A percentile compares a stretch with the other conserved stretches of the same genome.
Evolutionary conservation across 1,140 invertebrate species (phyloP).

Genomic region (Anagrus nilaparvatae): DNA sequence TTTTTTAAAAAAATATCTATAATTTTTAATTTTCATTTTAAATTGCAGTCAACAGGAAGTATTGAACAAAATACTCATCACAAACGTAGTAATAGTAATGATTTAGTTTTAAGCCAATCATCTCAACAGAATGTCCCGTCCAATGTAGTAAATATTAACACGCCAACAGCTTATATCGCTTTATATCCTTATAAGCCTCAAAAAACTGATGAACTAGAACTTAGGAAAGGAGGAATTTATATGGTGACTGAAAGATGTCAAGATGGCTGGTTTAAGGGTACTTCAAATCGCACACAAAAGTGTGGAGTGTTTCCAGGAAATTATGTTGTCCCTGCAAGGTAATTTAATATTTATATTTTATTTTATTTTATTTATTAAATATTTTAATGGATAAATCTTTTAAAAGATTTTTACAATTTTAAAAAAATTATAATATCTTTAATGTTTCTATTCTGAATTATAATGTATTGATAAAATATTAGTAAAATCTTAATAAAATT

Average conservation of each 20-base stretch:
- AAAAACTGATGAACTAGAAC: conserved; percentile 84
- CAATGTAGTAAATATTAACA: conserved; percentile 18
- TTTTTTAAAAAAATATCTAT: no score
- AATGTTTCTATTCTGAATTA: neutral
- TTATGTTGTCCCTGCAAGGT: conserved; percentile 74
- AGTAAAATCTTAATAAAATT: no score
- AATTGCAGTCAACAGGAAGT: conserved; percentile 18
- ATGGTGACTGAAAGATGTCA: conserved; percentile 89
- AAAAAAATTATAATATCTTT: neutral
- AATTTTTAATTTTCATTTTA: neutral
- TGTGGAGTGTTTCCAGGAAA: conserved; percentile 93
- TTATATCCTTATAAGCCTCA: conserved; percentile 87
- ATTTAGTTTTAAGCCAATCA: conserved; percentile 33
- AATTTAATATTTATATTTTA: conserved; percentile 19
- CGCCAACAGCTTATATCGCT: conserved; percentile 66
- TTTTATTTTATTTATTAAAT: no score
- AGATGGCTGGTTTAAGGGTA: conserved; percentile 95
- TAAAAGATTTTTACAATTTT: neutral
- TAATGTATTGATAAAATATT: neutral
- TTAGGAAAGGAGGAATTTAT: conserved; percentile 83
- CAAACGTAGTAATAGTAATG: conserved; percentile 36
- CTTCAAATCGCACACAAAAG: conserved; percentile 71
- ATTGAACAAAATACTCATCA: conserved; percentile 32
- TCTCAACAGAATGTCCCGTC: conserved; percentile 12
- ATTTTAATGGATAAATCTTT: no score